Evolutionary conservation across 2,113 vertebrate genomes (phyloP), one percentile per base, ranked within the genome.

Genomic region (Tichodroma muraria): DNA sequence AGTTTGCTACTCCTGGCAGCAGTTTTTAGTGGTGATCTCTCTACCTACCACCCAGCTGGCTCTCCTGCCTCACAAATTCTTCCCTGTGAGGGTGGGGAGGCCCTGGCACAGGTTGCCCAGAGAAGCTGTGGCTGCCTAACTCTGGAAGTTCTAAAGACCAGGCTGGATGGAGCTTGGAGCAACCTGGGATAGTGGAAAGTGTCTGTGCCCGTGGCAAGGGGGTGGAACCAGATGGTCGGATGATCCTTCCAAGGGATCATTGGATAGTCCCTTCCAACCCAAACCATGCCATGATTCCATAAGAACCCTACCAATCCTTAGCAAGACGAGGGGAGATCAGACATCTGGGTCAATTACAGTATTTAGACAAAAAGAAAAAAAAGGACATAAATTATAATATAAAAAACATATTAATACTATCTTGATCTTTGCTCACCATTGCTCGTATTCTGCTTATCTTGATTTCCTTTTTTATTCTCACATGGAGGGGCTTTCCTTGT

Each of bases 351-450:
- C 68, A 42, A 44, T 52, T 60, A 56, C 12, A 68, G 10, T 17
- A 84, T 49, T 30, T 35, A 30, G 16, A 21, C 0, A 52, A 69
- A 38, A 42, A 7, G 3, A 13, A 19, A 11, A 30, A 17, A 8
- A 31, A 35, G 1, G 5, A 20, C 4, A 40, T 4, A 76, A 31
- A 1, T 37, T 85, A 47, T 69, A 45, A 12, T 15, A 35, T 10
- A 44, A 50, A 85, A 90, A 63, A 3, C 10, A 69, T 11, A 57
- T 68, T 38, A 28, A 52, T 24, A 13, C 15, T 53, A 12, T 22
- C 3, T 76, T 40, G 19, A 31, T 21, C 11, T 30, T 33, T 40
- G 6, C 7, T 65, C 0, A 0, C 5, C 9, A 40, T 38, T 59
- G 21, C 31, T 47, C 10, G 24, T 6, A 23, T 77, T 56, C 22